These are phyloP conservation scores for Mesitornis unicolor DNA, from an alignment of 2,113 vertebrate genomes.

Conservation along the genomic window DNA sequence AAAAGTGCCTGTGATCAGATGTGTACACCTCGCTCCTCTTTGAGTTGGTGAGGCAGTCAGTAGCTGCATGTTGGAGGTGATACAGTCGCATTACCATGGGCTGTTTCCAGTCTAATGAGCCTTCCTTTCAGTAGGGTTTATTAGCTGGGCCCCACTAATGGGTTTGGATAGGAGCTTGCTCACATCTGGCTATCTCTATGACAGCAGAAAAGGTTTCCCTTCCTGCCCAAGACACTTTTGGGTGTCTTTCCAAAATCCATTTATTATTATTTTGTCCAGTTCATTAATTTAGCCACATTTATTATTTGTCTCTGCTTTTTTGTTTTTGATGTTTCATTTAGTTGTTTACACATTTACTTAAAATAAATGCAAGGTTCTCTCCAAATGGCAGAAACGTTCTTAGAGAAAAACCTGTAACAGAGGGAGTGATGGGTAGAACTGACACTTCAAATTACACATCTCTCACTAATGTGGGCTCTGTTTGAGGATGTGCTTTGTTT, in stretches of 20 bases:
- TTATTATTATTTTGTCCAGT: neutral
- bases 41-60: neutral
- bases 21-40: neutral
- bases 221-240: neutral
- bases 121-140: neutral
- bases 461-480: neutral
- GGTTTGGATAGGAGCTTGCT: neutral
- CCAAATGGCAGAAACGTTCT: neutral
- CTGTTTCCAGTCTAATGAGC: neutral
- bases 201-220: neutral
- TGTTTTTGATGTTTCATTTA: neutral
- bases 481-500: neutral
- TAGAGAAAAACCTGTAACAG: neutral
- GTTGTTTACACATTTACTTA: neutral
- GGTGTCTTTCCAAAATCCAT: neutral
- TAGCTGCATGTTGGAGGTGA: neutral
- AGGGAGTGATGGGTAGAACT: neutral
- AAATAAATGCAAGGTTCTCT: neutral
- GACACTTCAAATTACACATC: neutral
- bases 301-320: accelerated
- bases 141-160: neutral
- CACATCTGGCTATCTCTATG: neutral
- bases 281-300: neutral
- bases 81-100: neutral
- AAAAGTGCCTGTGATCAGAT: neutral